Conservation (phyloP, 1,140 invertebrate species). For the Diorhabda carinulata region DNA sequence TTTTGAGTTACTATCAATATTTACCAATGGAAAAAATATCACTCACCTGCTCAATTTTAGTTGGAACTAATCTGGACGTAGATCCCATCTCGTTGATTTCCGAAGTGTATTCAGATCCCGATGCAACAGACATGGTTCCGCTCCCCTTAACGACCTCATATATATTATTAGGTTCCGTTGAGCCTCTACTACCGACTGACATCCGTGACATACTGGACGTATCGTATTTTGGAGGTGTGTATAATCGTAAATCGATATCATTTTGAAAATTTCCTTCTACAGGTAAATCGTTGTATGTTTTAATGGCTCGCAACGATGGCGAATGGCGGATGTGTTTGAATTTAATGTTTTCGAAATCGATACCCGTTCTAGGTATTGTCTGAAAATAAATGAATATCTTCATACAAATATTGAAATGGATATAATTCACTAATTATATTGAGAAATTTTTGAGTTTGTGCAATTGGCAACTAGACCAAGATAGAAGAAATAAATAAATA, state of each 20-base stretch:
- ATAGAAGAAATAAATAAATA: too few species aligned
- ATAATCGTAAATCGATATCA: conserved; percentile 9
- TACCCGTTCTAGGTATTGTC: not conserved
- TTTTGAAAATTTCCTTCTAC: conserved; percentile 27
- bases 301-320: conserved; percentile 41
- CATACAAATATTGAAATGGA: too few species aligned
- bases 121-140: conserved; percentile 22
- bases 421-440: too few species aligned
- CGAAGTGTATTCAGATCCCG: conserved; percentile 23
- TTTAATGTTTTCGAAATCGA: not conserved
- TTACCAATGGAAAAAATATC: not conserved
- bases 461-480: too few species aligned
- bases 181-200: conserved; percentile 11
- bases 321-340: conserved; percentile 31
- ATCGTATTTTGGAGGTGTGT: conserved; percentile 15
- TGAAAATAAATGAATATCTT: not conserved
- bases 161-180: conserved; percentile 15
- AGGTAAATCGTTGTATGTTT: conserved; percentile 41
- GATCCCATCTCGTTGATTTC: conserved; percentile 39
- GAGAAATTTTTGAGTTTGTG: too few species aligned
- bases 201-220: conserved; percentile 19
- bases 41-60: conserved; percentile 41
- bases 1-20: not conserved
- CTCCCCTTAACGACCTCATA: conserved; percentile 20
- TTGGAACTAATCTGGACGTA: conserved; percentile 38